Evolutionary conservation across 2,113 vertebrate genomes (phyloP).

Genomic region (Corythoichthys intestinalis): DNA sequence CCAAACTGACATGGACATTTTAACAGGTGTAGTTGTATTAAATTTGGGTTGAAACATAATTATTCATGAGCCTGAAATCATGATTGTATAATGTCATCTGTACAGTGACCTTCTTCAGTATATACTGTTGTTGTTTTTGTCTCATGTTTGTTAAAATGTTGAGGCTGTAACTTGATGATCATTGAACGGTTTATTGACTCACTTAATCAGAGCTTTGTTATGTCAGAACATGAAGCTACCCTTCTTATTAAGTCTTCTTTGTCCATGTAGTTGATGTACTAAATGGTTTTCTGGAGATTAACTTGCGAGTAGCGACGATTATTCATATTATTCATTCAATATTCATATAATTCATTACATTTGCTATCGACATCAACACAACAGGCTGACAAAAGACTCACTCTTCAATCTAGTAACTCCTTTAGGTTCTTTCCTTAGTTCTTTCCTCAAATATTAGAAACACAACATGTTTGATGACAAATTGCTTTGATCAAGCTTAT

Average conservation of each 20-base stretch:
- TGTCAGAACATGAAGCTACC: too few species aligned
- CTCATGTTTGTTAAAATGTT: too few species aligned
- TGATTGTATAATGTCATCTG: background rate
- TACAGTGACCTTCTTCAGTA: background rate
- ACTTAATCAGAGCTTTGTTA: too few species aligned
- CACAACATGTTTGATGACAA: conserved; percentile 1
- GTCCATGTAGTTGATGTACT: background rate
- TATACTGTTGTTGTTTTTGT: too few species aligned
- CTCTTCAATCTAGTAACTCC: conserved; percentile 10
- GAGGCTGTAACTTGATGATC: too few species aligned
- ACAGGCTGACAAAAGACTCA: too few species aligned
- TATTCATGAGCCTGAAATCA: background rate
- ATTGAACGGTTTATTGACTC: too few species aligned
- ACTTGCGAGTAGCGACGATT: background rate
- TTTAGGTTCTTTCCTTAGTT: conserved; percentile 1
- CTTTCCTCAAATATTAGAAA: conserved; percentile 18
- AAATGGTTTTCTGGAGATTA: background rate
- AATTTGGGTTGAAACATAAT: background rate
- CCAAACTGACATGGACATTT: background rate
- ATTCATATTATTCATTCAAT: too few species aligned
- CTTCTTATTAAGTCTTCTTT: too few species aligned
- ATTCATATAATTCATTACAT: too few species aligned
- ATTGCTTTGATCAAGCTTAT: background rate
- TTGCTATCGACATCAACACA: too few species aligned
- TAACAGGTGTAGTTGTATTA: background rate